Evolutionary conservation across 1,140 invertebrate genomes (phyloP).

Genomic region (Stegodyphus mimosarum): DNA sequence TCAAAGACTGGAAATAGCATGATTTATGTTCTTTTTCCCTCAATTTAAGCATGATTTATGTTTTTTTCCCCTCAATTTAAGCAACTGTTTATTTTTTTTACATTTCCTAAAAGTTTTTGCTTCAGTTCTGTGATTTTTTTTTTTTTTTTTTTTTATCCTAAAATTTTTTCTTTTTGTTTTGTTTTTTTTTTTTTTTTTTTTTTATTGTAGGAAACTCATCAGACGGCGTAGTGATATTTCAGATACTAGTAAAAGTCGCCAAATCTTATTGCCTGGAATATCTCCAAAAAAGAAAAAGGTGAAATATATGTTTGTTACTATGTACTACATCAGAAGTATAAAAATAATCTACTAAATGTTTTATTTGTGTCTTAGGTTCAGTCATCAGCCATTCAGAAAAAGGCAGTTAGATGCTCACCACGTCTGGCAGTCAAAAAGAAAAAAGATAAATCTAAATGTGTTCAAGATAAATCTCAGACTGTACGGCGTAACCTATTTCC

Average conservation of each 20-base stretch:
- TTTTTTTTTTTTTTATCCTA: neutral
- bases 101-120: no score
- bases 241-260: neutral
- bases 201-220: neutral
- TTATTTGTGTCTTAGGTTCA: neutral
- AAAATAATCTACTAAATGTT: no score
- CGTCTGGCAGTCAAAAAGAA: conserved; percentile 27
- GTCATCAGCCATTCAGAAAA: conserved; percentile 8
- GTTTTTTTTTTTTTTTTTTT: no score
- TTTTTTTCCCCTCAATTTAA: neutral
- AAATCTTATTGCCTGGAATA: neutral
- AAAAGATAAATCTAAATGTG: neutral
- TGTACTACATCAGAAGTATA: no score
- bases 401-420: conserved; percentile 33
- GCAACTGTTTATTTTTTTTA: neutral
- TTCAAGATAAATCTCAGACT: neutral
- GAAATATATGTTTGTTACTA: no score
- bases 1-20: no score
- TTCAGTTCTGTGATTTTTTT: neutral
- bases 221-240: neutral
- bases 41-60: neutral
- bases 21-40: no score
- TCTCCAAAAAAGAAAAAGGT: conserved; percentile 5
- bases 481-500: neutral
- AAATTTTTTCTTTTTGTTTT: no score